Evolutionary conservation across 2,797 vertebrate species (phyloP), one percentile per base, ranked within the genome.

Genomic region (Gymnothorax javanicus): DNA sequence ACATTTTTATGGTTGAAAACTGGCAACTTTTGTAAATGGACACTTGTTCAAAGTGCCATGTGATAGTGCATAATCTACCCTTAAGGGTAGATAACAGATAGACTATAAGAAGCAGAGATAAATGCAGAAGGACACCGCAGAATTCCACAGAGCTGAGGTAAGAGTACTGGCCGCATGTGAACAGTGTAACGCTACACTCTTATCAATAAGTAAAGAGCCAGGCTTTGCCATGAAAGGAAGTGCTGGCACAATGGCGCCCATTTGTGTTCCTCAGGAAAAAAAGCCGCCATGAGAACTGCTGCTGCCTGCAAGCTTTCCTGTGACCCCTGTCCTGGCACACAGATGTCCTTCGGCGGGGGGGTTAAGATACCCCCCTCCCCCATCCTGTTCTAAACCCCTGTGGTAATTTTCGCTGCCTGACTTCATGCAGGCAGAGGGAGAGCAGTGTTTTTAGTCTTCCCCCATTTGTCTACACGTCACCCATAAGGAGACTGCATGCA

Each of bases 211-310:
- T 20, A 79, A n/a, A 9, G 6, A 12, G 43, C 43, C n/a, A 2
- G 12, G 6, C 25, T 58, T 62, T 13, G 57, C 75, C 67, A 23
- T 12, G 62, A 69, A 69, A 86, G 85, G 85, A 86, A 82, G 71
- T 69, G 79, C 77, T 58, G 7, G 17, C 11, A 23, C 57, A 27
- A 8, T 56, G 56, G 54, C n/a, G 23, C 43, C 54, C 9, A 17
- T 13, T 43, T 50, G 79, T 84, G 85, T 87, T 87, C 87, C 83
- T 56, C 9, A 33, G 62, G 86, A 83, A 60, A 81, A 52, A 27
- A 11, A 43, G 50, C 67, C 59, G 27, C 54, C 64, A 33, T 56
- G 23, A 56, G 67, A 15, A 69, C 1, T 2, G 2, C 57, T 12
- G 54, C 57, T 20, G 23, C 3, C 83, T 84, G 52, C 11, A 67